Conservation (phyloP, 2,113 vertebrate species). For the Microcebus griseorufus region DNA sequence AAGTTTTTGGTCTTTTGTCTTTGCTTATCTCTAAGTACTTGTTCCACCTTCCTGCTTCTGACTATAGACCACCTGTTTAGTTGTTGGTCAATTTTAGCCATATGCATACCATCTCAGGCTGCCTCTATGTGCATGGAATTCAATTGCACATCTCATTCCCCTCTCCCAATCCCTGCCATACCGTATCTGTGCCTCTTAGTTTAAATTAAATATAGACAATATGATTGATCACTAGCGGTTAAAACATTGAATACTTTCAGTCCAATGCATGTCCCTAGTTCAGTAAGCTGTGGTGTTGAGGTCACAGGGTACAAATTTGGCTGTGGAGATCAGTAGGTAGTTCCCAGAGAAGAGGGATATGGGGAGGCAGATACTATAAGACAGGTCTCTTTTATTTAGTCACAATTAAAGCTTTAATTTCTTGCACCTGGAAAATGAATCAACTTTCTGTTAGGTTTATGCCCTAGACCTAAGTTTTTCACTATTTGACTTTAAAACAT, state of each 20-base stretch:
- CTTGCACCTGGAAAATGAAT: background rate
- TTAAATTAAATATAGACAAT: conserved; percentile 2
- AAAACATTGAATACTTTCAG: background rate
- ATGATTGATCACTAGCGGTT: background rate
- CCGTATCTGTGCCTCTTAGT: background rate
- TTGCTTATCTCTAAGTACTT: background rate
- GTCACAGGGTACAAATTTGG: background rate
- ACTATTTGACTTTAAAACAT: background rate
- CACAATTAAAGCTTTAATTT: background rate
- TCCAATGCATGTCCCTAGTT: background rate
- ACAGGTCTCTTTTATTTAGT: background rate
- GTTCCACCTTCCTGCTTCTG: background rate
- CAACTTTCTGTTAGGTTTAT: background rate
- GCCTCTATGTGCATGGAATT: background rate
- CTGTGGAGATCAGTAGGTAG: background rate
- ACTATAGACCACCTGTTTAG: background rate
- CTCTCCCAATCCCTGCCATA: too few species aligned
- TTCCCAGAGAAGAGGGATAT: background rate
- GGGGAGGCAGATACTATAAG: background rate
- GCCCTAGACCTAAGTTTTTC: background rate
- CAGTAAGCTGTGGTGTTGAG: background rate
- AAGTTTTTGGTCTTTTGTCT: background rate
- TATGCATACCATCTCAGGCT: background rate
- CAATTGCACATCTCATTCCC: background rate
- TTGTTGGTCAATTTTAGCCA: background rate